These are phyloP conservation scores for Malacosoma neustria DNA, from an alignment of 2,888 invertebrate genomes.

Conservation along the genomic window DNA sequence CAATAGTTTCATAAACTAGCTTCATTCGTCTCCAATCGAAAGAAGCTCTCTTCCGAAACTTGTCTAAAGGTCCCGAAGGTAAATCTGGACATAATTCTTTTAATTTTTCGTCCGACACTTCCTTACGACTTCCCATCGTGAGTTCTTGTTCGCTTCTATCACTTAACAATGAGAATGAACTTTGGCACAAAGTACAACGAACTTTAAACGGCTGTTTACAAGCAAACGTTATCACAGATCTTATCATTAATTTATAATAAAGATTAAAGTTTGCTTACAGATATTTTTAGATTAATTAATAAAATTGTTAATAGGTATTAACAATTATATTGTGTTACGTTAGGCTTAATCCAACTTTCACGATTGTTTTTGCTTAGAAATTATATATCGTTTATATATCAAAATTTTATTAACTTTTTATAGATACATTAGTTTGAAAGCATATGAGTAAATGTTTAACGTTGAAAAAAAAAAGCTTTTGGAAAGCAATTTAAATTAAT, in stretches of 20 bases:
- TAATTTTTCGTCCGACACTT: constrained; percentile 38
- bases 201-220: background rate
- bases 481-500: too few relatives aligned
- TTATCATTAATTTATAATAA: background rate
- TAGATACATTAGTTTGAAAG: too few relatives aligned
- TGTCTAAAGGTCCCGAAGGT: constrained; percentile 77
- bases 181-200: constrained; percentile 9
- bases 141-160: background rate
- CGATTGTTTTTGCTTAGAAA: too few relatives aligned
- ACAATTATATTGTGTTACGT: too few relatives aligned
- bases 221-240: background rate
- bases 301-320: too few relatives aligned
- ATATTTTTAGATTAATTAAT: too few relatives aligned
- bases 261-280: background rate
- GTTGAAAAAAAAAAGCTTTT: too few relatives aligned
- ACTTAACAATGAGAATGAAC: constrained; percentile 7
- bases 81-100: constrained; percentile 71
- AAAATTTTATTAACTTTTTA: too few relatives aligned
- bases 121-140: constrained; percentile 15
- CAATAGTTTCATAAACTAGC: constrained; percentile 44
- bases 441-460: too few relatives aligned
- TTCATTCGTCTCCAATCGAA: constrained; percentile 81
- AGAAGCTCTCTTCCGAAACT: constrained; percentile 76
- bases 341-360: too few relatives aligned
- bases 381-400: too few relatives aligned